phyloP scores from a whole-genome alignment of 2,888 invertebrate genomes.

The Choreutis nemorana region DNA sequence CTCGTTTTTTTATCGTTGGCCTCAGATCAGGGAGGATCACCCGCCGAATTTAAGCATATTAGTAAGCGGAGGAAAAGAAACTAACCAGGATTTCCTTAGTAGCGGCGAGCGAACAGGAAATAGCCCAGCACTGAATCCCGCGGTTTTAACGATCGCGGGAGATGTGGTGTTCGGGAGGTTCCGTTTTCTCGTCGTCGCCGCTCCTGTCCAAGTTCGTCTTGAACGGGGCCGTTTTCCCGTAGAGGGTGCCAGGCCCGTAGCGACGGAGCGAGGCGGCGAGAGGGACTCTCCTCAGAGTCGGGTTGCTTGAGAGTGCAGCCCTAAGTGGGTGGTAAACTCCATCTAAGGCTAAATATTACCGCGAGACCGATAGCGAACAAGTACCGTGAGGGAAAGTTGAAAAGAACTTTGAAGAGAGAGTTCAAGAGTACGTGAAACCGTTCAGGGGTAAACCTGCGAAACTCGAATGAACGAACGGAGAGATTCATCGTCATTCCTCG shows the following conservation, averaged over 20 bases:
- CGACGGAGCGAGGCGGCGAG: slow-evolving; percentile 24
- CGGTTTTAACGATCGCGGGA: slow-evolving; percentile 37
- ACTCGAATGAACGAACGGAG: slow-evolving; percentile 53
- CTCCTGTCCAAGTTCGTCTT: slow-evolving; percentile 36
- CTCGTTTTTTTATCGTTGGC: slow-evolving; percentile 25
- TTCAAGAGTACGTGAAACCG: slow-evolving; percentile 60
- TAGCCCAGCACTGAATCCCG: slow-evolving; percentile 68
- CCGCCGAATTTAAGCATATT: slow-evolving; percentile 6
- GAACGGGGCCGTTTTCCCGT: slow-evolving; percentile 55
- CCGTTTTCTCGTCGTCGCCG: slow-evolving; percentile 23
- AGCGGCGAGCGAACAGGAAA: slow-evolving; percentile 56
- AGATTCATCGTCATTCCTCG: slow-evolving; percentile 35
- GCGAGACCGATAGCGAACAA: slow-evolving; percentile 73
- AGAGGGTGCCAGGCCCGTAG: slow-evolving; percentile 65
- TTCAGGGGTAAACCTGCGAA: slow-evolving; percentile 67
- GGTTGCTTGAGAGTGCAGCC: slow-evolving; percentile 70
- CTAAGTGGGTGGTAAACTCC: slow-evolving; percentile 69
- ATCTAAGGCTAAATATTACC: slow-evolving; percentile 68
- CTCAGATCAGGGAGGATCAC: slow-evolving; percentile 25
- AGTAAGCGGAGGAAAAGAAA: slow-evolving; percentile 8
- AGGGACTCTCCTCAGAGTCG: slow-evolving; percentile 40
- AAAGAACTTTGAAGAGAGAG: slow-evolving; percentile 73
- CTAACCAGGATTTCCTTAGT: slow-evolving; percentile 37
- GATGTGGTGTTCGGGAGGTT: slow-evolving; percentile 64
- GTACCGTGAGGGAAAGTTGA: slow-evolving; percentile 76